Evolutionary conservation across 2,888 invertebrate genomes (phyloP).

Genomic region (Bursaphelenchus okinawaensis): DNA sequence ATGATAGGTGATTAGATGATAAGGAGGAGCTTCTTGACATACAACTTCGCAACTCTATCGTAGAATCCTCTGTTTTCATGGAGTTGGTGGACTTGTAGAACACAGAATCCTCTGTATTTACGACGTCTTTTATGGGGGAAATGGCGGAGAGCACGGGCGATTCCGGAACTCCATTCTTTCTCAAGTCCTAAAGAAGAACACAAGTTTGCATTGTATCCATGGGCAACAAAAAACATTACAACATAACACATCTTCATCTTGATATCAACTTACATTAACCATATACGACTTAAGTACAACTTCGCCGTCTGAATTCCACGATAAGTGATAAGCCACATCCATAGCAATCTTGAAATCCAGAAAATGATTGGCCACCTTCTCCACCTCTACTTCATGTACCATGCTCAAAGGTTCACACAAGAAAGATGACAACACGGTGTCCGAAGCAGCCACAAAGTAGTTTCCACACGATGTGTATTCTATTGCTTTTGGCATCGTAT

Average conservation of each 20-base stretch:
- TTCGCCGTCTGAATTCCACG: too few relatives aligned
- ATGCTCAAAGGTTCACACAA: conserved; percentile 18
- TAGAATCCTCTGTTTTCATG: neutral
- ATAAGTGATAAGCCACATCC: too few relatives aligned
- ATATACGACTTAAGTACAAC: too few relatives aligned
- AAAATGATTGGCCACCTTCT: too few relatives aligned
- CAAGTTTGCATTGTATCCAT: neutral
- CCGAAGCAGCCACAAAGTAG: conserved; percentile 17
- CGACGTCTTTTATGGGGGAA: too few relatives aligned
- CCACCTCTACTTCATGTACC: neutral
- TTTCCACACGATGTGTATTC: conserved; percentile 25
- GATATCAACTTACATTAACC: too few relatives aligned
- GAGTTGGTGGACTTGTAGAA: neutral
- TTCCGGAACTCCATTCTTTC: neutral
- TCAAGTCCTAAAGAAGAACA: neutral
- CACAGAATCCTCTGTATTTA: neutral
- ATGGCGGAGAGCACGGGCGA: neutral
- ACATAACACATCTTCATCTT: too few relatives aligned
- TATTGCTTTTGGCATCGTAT: conserved; percentile 14
- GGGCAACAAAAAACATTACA: neutral
- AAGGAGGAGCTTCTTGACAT: neutral
- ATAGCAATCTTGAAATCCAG: too few relatives aligned
- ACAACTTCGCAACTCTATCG: neutral
- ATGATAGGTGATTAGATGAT: neutral
- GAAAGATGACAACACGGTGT: conserved; percentile 11